Evolutionary conservation across 2,888 invertebrate species (phyloP).

Genomic region (Brassicogethes aeneus): DNA sequence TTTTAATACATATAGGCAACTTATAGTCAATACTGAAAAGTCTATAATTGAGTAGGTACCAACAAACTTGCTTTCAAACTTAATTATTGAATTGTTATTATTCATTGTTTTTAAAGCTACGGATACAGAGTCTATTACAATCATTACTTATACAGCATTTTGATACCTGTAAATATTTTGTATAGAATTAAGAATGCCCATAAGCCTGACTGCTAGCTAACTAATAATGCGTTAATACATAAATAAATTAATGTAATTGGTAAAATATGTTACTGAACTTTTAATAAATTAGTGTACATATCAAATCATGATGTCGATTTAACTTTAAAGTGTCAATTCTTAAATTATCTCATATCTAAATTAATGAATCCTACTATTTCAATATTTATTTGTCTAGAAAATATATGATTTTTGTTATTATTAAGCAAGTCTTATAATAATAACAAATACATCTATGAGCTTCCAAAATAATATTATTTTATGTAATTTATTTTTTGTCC

Average conservation of each 20-base stretch:
- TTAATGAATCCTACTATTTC: conserved; percentile 3
- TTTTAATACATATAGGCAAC: too few species aligned
- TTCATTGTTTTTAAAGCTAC: too few species aligned
- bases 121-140: too few species aligned
- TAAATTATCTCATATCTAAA: conserved; percentile 12
- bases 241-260: too few species aligned
- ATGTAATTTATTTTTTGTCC: conserved; percentile 9
- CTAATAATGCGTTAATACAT: background rate
- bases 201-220: background rate
- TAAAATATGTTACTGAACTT: conserved; percentile 14
- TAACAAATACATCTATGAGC: conserved; percentile 18
- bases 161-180: background rate
- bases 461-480: conserved; percentile 19
- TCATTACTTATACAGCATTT: too few species aligned
- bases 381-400: conserved; percentile 16
- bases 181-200: background rate
- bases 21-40: too few species aligned
- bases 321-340: conserved; percentile 21
- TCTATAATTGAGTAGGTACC: too few species aligned
- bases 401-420: conserved; percentile 9
- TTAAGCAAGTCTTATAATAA: conserved; percentile 6
- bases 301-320: conserved; percentile 10
- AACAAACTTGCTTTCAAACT: too few species aligned
- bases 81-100: too few species aligned
- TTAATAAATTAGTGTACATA: conserved; percentile 22